Percentiles rank a stretch among this genome's conserved stretches.
These are phyloP conservation scores for Epinotia brunnichana DNA, from an alignment of 2,888 invertebrate species.

Conservation along the genomic window DNA sequence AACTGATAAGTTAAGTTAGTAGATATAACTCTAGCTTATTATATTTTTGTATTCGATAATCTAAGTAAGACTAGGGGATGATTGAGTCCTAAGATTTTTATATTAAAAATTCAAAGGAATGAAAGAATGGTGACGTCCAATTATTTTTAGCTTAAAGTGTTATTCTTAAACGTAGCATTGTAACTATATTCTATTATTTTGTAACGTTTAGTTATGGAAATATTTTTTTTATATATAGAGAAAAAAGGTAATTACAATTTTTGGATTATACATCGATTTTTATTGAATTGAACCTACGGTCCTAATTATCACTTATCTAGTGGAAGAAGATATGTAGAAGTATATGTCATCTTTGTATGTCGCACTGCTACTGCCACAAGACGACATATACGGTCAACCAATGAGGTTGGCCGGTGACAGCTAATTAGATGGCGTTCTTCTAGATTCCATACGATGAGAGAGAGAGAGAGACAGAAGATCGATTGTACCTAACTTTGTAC, in stretches of 20 bases:
- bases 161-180: slow-evolving; percentile 74
- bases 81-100: slow-evolving; percentile 78
- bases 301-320: background rate
- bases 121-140: slow-evolving; percentile 77
- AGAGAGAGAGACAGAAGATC: no score
- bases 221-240: slow-evolving; percentile 78
- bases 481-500: no score
- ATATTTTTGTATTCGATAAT: slow-evolving; percentile 69
- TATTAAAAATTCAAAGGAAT: slow-evolving; percentile 80
- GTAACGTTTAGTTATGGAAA: slow-evolving; percentile 76
- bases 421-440: no score
- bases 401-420: no score
- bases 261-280: slow-evolving; percentile 45
- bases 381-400: no score
- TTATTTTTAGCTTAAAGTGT: slow-evolving; percentile 63
- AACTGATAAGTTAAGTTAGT: slow-evolving; percentile 77
- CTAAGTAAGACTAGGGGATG: slow-evolving; percentile 55
- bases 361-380: no score
- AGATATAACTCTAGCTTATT: slow-evolving; percentile 55
- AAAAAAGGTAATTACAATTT: slow-evolving; percentile 71
- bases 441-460: no score
- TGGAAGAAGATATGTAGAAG: no score
- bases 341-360: no score
- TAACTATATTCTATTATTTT: slow-evolving; percentile 77
- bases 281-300: slow-evolving; percentile 3